These are phyloP conservation scores for Acleris emargana DNA, from an alignment of 2,888 invertebrate species.

Conservation along the genomic window DNA sequence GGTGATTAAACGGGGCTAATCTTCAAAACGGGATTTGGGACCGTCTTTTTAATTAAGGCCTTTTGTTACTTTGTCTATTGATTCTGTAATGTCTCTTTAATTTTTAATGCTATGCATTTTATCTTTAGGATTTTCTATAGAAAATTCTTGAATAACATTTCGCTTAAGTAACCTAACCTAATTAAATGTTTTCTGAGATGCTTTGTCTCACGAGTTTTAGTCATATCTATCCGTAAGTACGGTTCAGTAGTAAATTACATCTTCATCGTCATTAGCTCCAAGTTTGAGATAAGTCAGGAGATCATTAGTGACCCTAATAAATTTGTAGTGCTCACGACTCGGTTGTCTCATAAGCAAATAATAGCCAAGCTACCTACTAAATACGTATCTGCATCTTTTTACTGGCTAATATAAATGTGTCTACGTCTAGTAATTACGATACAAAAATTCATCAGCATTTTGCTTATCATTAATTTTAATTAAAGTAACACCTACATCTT, in stretches of 20 bases:
- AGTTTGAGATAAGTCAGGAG: slow-evolving; percentile 27
- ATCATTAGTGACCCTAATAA: slow-evolving; percentile 34
- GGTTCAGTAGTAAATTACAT: slow-evolving; percentile 21
- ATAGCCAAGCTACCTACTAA: slow-evolving; percentile 7
- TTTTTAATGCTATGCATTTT: background rate
- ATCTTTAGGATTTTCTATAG: background rate
- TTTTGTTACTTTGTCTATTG: background rate
- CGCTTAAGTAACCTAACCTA: no score
- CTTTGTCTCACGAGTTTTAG: background rate
- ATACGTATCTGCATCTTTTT: no score
- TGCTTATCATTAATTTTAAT: no score
- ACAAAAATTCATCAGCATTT: no score
- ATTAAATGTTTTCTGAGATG: slow-evolving; percentile 1
- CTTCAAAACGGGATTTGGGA: slow-evolving; percentile 6
- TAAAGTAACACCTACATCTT: no score
- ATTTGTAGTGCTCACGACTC: slow-evolving; percentile 31
- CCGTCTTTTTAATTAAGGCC: slow-evolving; percentile 9
- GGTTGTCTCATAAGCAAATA: slow-evolving; percentile 25
- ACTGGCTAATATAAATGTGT: no score
- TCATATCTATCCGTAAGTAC: slow-evolving; percentile 13
- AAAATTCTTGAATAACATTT: no score
- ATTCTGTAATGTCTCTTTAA: background rate
- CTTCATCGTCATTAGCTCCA: slow-evolving; percentile 26
- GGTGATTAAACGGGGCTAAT: slow-evolving; percentile 22
- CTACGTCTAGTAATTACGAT: no score